Evolutionary conservation across 2,888 invertebrate species (phyloP), one percentile per base, ranked within the genome.

Genomic region (Crocallis elinguaria): DNA sequence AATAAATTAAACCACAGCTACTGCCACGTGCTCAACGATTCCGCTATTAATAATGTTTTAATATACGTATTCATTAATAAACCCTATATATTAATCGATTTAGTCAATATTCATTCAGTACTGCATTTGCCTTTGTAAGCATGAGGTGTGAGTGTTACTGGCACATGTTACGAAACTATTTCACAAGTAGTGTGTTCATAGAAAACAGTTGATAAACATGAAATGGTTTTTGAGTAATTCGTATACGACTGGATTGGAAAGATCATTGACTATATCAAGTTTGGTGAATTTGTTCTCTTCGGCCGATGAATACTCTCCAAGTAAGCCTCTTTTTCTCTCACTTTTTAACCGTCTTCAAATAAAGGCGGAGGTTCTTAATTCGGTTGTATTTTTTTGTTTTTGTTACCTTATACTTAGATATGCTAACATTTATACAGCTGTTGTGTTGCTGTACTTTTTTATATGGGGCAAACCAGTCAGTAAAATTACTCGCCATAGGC

Each of bases 11-110:
- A 41, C 29, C 19, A 50, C 35, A 11, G 21, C 38, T 29, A 12
- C 19, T 49, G 44, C 62, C 75, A 75, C 69, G 76, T 75, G 72
- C 62, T 16, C 14, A 29, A 35, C 57, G 56, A 62, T 57, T 62
- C 71, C 62, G 49, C 41, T 57, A 52, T 64, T 68, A 74, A 67
- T 68, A 59, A 52, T 57, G 69, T 73, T 71, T 73, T 71, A 78
- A 79, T 77, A 73, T 23, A n/a, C n/a, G n/a, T 75, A 74, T 74
- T 71, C 70, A 57, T 64, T 67, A 69, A 64, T 67, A 64, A 64
- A 62, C 64, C 62, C 55, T 64, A 72, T 70, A 73, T 52, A 46
- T 14, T 73, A 75, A 70, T 68, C 69, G 63, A 67, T 48, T 66
- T 55, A 53, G 45, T 60, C 41, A 45, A 23, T 33, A 41, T 21